These are phyloP conservation scores for Dasyurus viverrinus DNA, from an alignment of 2,113 vertebrate species.

Conservation along the genomic window DNA sequence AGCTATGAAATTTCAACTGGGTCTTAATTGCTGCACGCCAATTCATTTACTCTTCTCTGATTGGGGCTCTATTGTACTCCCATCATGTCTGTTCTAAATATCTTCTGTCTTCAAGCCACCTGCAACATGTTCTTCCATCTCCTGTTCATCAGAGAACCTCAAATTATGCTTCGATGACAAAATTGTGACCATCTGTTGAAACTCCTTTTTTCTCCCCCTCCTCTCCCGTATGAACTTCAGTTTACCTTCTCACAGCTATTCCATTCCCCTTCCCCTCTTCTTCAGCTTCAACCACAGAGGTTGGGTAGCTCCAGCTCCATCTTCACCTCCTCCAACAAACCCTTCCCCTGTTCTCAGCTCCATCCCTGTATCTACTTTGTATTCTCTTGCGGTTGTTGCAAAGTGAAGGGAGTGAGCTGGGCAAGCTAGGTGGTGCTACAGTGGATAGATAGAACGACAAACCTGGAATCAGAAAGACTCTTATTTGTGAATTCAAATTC, in stretches of 20 bases:
- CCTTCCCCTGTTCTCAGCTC: background rate
- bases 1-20: background rate
- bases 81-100: background rate
- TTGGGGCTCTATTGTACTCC: background rate
- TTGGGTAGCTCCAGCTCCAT: background rate
- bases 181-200: background rate
- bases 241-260: background rate
- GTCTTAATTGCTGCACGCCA: background rate
- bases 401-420: too few relatives aligned
- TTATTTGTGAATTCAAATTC: background rate
- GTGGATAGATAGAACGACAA: background rate
- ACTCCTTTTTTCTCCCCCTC: background rate
- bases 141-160: background rate
- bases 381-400: too few relatives aligned
- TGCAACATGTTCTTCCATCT: background rate
- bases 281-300: background rate
- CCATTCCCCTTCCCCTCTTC: background rate
- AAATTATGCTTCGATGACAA: background rate
- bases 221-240: background rate
- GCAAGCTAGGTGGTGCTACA: too few relatives aligned
- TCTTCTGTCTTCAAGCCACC: background rate
- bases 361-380: background rate
- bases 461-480: background rate
- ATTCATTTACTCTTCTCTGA: background rate
- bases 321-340: slow-evolving; percentile 10